phyloP scores from a whole-genome alignment of 1,140 invertebrate species.

The Nephila pilipes region DNA sequence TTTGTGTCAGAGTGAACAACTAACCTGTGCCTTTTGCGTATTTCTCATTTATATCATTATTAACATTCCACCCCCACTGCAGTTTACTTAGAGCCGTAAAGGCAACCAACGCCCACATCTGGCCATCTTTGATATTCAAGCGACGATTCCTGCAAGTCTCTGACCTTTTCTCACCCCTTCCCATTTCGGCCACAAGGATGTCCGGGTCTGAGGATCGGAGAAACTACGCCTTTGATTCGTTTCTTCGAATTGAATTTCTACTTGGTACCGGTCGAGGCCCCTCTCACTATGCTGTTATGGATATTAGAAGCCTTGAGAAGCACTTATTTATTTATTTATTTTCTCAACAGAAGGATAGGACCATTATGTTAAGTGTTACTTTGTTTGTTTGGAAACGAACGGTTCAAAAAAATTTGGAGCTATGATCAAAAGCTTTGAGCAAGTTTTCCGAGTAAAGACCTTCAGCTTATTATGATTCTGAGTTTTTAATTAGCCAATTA shows the following conservation, averaged over 20 bases:
- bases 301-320: conserved; percentile 22
- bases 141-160: conserved; percentile 32
- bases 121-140: conserved; percentile 69
- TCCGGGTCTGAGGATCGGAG: conserved; percentile 58
- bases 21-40: conserved; percentile 27
- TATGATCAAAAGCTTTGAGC: too few species aligned
- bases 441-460: too few species aligned
- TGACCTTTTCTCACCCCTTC: conserved; percentile 41
- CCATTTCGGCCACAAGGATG: conserved; percentile 68
- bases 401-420: too few species aligned
- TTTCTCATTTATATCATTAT: conserved; percentile 56
- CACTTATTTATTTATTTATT: not conserved
- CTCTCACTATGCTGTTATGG: not conserved
- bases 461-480: too few species aligned
- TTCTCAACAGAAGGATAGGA: too few species aligned
- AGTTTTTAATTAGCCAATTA: too few species aligned
- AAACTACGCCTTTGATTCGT: conserved; percentile 60
- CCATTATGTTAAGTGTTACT: too few species aligned
- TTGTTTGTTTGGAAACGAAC: too few species aligned
- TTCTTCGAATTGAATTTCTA: conserved; percentile 67
- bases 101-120: conserved; percentile 65
- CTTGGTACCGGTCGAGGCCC: conserved; percentile 46
- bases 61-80: conserved; percentile 59
- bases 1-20: conserved; percentile 8
- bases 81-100: conserved; percentile 11